Conservation (phyloP, 2,797 vertebrate species). For the Amazona ochrocephala region DNA sequence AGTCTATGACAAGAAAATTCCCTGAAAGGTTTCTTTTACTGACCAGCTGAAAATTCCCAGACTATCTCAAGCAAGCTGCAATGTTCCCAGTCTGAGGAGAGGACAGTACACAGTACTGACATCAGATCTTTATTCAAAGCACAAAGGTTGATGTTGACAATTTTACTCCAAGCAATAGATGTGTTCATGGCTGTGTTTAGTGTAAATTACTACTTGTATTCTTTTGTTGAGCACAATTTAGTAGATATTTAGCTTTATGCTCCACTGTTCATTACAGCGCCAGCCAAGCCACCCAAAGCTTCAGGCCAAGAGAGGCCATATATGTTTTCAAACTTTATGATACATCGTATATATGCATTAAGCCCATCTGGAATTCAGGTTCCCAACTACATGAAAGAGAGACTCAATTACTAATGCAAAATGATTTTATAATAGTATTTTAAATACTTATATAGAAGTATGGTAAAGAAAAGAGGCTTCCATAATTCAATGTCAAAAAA, state of each 20-base stretch:
- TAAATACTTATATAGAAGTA: neutral
- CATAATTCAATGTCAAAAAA: neutral
- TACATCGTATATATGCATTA: accelerated
- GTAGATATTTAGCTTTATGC: neutral
- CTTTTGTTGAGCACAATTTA: neutral
- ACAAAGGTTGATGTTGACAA: neutral
- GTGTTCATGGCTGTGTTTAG: neutral
- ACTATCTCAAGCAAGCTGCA: neutral
- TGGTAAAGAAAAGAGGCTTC: neutral
- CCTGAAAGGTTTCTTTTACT: neutral
- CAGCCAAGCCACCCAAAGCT: neutral
- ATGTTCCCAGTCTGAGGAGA: neutral
- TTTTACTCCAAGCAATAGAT: neutral
- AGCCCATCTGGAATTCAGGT: neutral
- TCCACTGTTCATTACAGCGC: neutral
- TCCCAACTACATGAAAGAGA: neutral
- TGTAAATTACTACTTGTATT: neutral
- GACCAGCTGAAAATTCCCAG: neutral
- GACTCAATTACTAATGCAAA: neutral
- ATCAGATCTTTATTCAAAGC: neutral
- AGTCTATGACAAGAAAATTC: neutral
- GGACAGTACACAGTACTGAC: neutral
- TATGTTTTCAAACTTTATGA: neutral
- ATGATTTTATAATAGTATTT: neutral
- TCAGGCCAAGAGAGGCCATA: neutral